A percentile compares a stretch with the other conserved stretches of the same genome.
Evolutionary conservation across 2,113 vertebrate genomes (phyloP).

Genomic region (Pterocles orientalis): DNA sequence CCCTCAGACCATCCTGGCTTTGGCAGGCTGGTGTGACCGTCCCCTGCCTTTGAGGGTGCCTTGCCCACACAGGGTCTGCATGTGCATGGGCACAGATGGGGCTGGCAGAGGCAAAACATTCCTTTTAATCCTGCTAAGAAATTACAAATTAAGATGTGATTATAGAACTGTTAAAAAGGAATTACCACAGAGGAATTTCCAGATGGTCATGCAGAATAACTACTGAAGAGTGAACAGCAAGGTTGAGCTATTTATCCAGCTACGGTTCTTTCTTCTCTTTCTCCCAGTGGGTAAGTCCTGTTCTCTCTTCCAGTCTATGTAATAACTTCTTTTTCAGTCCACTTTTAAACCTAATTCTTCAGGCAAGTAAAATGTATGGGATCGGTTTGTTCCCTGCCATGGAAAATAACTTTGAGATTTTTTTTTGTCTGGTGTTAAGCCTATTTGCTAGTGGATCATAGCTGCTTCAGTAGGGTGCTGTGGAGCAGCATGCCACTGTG

Average conservation of each 20-base stretch:
- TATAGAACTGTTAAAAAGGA: conserved; percentile 45
- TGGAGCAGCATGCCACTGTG: background rate
- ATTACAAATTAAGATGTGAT: conserved; percentile 55
- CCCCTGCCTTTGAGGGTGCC: background rate
- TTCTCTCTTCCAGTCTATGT: background rate
- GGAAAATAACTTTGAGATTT: background rate
- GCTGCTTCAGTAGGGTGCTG: background rate
- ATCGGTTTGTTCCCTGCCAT: background rate
- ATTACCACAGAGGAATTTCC: conserved; percentile 42
- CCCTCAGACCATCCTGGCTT: background rate
- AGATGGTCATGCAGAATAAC: conserved; percentile 52
- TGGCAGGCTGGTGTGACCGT: background rate
- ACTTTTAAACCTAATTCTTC: background rate
- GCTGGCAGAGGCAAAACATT: background rate
- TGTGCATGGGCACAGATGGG: conserved; percentile 6
- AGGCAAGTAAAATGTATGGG: background rate
- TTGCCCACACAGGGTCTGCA: background rate
- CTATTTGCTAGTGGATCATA: background rate
- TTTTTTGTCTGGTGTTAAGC: background rate
- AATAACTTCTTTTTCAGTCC: background rate
- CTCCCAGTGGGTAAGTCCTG: background rate
- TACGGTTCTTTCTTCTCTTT: background rate
- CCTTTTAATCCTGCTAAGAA: conserved; percentile 60
- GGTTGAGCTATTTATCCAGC: conserved; percentile 14
- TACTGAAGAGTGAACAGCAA: background rate